Conservation (phyloP, 2,113 vertebrate species). For the Athene cunicularia region DNA sequence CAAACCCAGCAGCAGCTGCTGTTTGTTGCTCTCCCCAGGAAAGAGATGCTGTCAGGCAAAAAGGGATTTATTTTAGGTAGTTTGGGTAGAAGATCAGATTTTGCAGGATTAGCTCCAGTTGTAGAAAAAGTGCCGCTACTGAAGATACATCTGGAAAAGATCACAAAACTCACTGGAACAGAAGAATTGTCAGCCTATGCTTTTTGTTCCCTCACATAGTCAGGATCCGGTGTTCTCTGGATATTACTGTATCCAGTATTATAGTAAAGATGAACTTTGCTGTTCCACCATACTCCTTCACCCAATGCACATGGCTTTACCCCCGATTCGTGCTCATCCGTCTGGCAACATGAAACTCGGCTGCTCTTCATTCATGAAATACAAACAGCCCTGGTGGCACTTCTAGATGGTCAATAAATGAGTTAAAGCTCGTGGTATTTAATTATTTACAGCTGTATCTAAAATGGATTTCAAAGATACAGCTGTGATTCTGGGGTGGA, state of each 20-base stretch:
- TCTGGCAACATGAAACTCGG: not conserved
- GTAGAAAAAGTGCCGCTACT: not conserved
- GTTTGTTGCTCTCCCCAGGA: not conserved
- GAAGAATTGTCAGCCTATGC: not conserved
- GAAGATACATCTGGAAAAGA: not conserved
- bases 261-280: fast-evolving
- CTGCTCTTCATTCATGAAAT: not conserved
- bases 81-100: not conserved
- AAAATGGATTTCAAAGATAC: not conserved
- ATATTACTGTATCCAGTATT: fast-evolving
- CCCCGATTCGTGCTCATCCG: not conserved
- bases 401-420: not conserved
- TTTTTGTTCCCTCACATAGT: not conserved
- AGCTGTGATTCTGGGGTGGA: not conserved
- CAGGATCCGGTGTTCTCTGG: not conserved
- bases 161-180: not conserved
- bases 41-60: not conserved
- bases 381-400: not conserved
- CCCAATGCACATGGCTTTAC: fast-evolving
- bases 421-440: not conserved
- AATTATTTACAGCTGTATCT: not conserved
- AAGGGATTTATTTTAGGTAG: not conserved
- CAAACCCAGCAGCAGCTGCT: not conserved
- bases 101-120: not conserved
- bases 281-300: not conserved